Conservation (phyloP, 2,888 invertebrate genomes). For the Drosophila testacea region DNA sequence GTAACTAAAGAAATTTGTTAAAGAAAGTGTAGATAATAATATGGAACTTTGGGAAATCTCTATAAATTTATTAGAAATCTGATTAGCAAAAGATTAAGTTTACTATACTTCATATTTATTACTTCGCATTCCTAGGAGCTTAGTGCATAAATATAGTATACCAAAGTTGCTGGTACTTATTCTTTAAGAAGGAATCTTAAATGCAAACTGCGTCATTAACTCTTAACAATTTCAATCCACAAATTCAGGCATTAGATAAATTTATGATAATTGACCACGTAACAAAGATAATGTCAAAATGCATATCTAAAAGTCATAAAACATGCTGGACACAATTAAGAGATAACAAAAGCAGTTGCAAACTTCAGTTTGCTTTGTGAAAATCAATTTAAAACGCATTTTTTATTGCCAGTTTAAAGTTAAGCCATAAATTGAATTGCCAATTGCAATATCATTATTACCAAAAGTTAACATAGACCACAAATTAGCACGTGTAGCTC, state of each 20-base stretch:
- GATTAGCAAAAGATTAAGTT: not conserved
- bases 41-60: not conserved
- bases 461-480: not conserved
- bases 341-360: constrained; percentile 34
- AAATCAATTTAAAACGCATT: constrained; percentile 14
- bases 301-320: constrained; percentile 9
- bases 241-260: constrained; percentile 14
- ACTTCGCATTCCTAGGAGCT: not conserved
- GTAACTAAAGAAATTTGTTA: not conserved
- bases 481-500: constrained; percentile 20
- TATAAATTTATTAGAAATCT: not conserved
- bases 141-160: not conserved
- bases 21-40: constrained; percentile 4
- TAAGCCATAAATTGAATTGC: constrained; percentile 1
- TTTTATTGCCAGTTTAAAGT: not conserved
- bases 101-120: not conserved
- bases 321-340: constrained; percentile 26
- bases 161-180: not conserved
- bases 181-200: not conserved
- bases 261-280: constrained; percentile 6
- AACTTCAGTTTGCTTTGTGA: constrained; percentile 6
- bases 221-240: constrained; percentile 2
- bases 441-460: not conserved
- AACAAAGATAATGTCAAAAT: constrained; percentile 14
- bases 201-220: constrained; percentile 27